Conservation (phyloP, 1,140 invertebrate species). For the Zaprionus nigranus region DNA sequence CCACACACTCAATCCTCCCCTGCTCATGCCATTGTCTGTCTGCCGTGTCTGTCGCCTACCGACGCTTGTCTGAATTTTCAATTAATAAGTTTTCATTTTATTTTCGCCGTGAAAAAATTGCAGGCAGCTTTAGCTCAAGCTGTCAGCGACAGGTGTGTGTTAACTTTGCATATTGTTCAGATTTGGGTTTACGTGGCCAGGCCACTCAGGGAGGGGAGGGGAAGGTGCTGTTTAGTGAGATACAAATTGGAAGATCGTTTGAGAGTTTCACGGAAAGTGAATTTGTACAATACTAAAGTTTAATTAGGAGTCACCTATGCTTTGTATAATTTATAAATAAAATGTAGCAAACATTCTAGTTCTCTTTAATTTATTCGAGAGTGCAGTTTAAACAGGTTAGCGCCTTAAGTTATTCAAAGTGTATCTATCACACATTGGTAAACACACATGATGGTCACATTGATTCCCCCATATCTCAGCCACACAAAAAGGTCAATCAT, state of each 20-base stretch:
- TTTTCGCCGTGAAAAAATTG: conserved; percentile 25
- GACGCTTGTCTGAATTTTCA: conserved; percentile 62
- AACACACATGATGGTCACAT: neutral
- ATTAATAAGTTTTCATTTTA: conserved; percentile 73
- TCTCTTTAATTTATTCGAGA: neutral
- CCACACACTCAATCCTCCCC: neutral
- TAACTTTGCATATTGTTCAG: conserved; percentile 28
- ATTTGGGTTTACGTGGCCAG: conserved; percentile 33
- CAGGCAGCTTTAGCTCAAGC: conserved; percentile 47
- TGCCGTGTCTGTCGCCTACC: conserved; percentile 32
- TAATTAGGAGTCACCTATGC: neutral
- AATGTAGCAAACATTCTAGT: neutral
- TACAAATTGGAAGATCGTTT: too few relatives aligned
- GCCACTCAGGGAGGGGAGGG: conserved; percentile 10
- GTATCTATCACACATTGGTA: neutral
- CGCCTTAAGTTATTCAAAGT: neutral
- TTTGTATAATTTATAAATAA: neutral
- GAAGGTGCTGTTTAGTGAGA: conserved; percentile 12
- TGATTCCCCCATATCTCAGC: neutral
- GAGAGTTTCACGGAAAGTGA: neutral
- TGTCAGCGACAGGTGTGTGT: conserved; percentile 62
- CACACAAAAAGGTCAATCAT: neutral
- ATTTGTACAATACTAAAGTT: neutral
- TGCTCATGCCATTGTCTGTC: neutral
- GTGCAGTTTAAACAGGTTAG: neutral